Conservation (phyloP, 2,888 invertebrate species). For the Chloroclysta siterata region DNA sequence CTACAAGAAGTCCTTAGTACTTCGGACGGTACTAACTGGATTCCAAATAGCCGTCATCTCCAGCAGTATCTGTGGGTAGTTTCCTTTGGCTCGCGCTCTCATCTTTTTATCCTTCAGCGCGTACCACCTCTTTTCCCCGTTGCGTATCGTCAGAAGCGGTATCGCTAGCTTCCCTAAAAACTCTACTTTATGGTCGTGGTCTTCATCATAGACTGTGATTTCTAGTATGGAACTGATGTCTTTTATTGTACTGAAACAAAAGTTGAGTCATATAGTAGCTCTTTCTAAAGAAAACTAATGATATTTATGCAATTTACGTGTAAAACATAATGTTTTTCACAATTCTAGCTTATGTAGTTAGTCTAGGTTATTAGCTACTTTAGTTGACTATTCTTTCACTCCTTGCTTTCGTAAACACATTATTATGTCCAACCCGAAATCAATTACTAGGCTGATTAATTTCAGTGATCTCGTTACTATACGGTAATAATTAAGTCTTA, state of each 20-base stretch:
- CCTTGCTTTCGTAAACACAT: too few species aligned
- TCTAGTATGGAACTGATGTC: constrained; percentile 98
- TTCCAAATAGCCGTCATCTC: constrained; percentile 98
- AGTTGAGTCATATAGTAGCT: not conserved
- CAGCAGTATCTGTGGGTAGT: constrained; percentile 93
- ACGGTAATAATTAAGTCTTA: too few species aligned
- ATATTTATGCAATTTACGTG: too few species aligned
- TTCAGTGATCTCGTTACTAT: too few species aligned
- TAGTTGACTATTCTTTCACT: too few species aligned
- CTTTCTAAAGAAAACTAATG: not conserved
- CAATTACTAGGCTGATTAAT: too few species aligned
- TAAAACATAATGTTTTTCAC: too few species aligned
- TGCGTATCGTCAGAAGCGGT: constrained; percentile 93
- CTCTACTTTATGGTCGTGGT: constrained; percentile 98
- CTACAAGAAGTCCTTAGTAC: too few species aligned
- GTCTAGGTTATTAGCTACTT: too few species aligned
- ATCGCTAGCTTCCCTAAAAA: constrained; percentile 97
- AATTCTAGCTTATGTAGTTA: too few species aligned
- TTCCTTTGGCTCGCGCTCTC: constrained; percentile 95
- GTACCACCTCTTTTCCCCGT: constrained; percentile 97
- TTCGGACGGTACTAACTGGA: constrained; percentile 84
- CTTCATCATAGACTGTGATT: constrained; percentile 98
- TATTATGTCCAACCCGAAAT: too few species aligned
- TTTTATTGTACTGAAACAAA: constrained; percentile 90
- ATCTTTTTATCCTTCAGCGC: constrained; percentile 98